These are phyloP conservation scores for Carollia perspicillata DNA, from an alignment of 2,113 vertebrate genomes.

Conservation along the genomic window DNA sequence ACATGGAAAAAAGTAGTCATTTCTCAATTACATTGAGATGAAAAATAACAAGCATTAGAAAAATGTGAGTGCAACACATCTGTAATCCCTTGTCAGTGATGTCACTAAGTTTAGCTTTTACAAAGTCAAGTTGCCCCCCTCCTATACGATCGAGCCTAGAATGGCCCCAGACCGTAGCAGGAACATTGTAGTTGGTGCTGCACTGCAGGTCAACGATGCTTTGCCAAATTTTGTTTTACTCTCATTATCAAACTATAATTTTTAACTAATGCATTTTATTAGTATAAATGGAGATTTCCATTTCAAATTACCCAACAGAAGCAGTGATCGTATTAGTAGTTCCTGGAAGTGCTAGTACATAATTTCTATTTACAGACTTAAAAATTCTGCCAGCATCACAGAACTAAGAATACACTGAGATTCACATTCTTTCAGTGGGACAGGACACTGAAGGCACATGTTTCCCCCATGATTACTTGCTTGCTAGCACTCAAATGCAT, in stretches of 20 bases:
- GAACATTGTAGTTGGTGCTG: not conserved
- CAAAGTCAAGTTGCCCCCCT: not conserved
- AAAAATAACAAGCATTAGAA: conserved; percentile 1
- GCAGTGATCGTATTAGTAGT: not conserved
- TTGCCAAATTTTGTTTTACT: not conserved
- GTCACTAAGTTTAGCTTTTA: not conserved
- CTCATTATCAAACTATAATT: conserved; percentile 17
- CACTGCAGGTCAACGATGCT: not conserved
- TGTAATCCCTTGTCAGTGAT: not conserved
- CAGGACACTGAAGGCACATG: not conserved
- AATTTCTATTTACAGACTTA: conserved; percentile 24
- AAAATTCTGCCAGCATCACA: conserved; percentile 4
- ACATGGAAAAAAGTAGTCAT: not conserved
- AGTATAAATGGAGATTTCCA: conserved; percentile 32
- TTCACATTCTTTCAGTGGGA: not conserved
- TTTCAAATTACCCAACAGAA: not conserved
- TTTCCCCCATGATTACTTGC: not conserved
- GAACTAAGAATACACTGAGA: not conserved
- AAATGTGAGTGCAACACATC: not conserved
- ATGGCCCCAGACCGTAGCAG: not conserved
- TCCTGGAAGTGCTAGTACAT: conserved; percentile 36
- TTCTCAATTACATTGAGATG: not conserved
- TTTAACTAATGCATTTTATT: conserved; percentile 10
- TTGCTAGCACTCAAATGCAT: not conserved
- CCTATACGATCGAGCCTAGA: not conserved